Evolutionary conservation across 2,113 vertebrate genomes (phyloP).

Genomic region (Calyptomena viridis): DNA sequence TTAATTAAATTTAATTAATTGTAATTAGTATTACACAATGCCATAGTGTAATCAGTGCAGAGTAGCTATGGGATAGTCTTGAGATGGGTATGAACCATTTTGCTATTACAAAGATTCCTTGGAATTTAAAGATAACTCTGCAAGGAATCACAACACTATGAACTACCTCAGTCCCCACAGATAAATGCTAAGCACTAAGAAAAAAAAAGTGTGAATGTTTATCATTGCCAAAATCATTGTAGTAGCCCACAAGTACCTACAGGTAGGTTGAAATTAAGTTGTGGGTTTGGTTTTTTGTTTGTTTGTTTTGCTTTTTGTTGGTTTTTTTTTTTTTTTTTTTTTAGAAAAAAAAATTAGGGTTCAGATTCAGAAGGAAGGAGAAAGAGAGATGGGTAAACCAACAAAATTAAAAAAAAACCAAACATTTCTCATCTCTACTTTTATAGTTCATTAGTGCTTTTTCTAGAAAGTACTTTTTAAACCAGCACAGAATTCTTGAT

Average conservation of each 20-base stretch:
- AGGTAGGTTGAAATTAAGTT: background rate
- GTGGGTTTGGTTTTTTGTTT: background rate
- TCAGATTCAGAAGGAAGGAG: background rate
- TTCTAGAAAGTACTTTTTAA: slow-evolving; percentile 13
- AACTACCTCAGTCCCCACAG: background rate
- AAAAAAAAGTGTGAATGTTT: background rate
- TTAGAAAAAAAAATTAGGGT: background rate
- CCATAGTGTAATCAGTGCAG: background rate
- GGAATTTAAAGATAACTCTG: background rate
- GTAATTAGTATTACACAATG: too few species aligned
- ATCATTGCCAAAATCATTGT: background rate
- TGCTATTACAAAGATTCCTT: background rate
- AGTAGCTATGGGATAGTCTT: background rate
- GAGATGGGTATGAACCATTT: background rate
- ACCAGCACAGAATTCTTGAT: slow-evolving; percentile 48
- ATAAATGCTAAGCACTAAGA: background rate
- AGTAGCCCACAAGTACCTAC: background rate
- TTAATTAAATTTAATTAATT: too few species aligned
- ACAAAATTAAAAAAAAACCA: background rate
- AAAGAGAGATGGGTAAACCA: background rate
- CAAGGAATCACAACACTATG: background rate
- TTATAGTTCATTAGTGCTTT: slow-evolving; percentile 15
- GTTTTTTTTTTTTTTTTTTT: background rate
- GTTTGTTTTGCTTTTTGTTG: background rate
- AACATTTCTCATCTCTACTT: slow-evolving; percentile 13